Conservation (phyloP, 2,113 vertebrate genomes). For the Oryzias melastigma region DNA sequence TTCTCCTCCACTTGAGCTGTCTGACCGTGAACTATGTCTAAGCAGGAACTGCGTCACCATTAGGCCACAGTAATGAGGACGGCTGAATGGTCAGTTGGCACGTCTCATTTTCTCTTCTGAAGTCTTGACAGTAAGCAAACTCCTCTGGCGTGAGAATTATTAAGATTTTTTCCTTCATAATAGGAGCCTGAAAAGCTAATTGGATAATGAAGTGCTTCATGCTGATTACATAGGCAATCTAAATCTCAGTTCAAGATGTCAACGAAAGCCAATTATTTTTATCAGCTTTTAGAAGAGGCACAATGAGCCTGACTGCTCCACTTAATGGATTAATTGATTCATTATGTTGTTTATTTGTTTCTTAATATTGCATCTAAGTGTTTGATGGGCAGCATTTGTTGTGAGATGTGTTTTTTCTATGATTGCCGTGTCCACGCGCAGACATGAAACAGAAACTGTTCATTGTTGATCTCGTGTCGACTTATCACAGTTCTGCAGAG, state of each 20-base stretch:
- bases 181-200: slow-evolving; percentile 1
- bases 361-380: slow-evolving; percentile 60
- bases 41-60: background rate
- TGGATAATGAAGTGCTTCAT: slow-evolving; percentile 11
- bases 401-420: background rate
- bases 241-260: slow-evolving; percentile 27
- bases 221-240: slow-evolving; percentile 27
- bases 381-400: slow-evolving; percentile 28
- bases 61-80: background rate
- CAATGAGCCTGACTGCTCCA: background rate
- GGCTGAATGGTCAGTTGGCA: background rate
- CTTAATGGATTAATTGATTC: slow-evolving; percentile 53
- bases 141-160: background rate
- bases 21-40: background rate
- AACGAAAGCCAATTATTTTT: slow-evolving; percentile 43
- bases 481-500: background rate
- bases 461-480: slow-evolving; percentile 9
- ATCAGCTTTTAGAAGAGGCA: slow-evolving; percentile 14
- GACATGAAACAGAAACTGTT: slow-evolving; percentile 14
- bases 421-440: background rate
- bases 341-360: slow-evolving; percentile 60
- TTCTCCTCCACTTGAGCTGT: background rate
- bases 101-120: background rate
- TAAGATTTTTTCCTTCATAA: slow-evolving; percentile 7
- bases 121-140: slow-evolving; percentile 18